phyloP scores from a whole-genome alignment of 2,113 vertebrate genomes.

The Pachyramphus minor region DNA sequence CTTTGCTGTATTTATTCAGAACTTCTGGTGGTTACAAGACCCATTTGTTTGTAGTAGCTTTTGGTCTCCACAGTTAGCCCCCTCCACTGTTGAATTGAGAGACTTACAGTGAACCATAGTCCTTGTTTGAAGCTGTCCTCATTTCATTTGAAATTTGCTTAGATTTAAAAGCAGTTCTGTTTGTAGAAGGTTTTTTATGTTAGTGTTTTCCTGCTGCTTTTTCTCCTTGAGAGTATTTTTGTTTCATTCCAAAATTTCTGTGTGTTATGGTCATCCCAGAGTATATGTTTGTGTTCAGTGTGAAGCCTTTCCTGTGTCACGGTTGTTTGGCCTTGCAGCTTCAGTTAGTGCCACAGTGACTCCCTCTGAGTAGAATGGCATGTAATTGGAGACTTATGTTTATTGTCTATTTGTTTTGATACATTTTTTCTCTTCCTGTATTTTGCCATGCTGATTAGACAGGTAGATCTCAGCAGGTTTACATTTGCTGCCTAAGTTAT shows the following conservation, averaged over 20 bases:
- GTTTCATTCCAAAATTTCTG: neutral
- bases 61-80: neutral
- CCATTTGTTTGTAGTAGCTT: neutral
- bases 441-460: neutral
- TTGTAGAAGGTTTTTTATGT: neutral
- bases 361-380: neutral
- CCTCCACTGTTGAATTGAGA: neutral
- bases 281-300: neutral
- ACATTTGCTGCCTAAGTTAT: neutral
- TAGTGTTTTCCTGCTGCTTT: neutral
- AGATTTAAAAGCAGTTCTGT: neutral
- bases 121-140: neutral
- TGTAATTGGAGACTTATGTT: neutral
- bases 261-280: neutral
- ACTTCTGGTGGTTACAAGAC: neutral
- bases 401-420: neutral
- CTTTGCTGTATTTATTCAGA: neutral
- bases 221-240: neutral
- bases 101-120: neutral
- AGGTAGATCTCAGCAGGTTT: neutral
- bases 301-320: neutral
- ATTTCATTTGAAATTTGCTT: neutral
- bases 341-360: neutral
- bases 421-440: neutral
- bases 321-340: neutral